Base-by-base conservation (phyloP, 2,797 vertebrate genomes). In the Lepus oiostolus region DNA sequence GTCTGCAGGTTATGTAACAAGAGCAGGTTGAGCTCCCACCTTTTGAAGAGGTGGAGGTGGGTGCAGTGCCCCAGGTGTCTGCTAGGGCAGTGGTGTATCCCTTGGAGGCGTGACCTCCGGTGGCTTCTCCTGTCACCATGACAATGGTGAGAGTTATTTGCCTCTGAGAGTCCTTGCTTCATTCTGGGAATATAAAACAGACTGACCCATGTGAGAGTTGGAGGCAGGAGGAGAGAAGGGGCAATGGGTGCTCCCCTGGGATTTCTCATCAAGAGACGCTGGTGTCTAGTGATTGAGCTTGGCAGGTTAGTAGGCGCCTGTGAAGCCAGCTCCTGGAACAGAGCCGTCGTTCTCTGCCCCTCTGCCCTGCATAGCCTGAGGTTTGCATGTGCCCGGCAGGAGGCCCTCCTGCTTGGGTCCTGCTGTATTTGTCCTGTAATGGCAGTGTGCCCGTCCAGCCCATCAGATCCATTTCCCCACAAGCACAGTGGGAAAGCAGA, bases 131-230 rank as follows among this genome's bases (percentile, higher is more conserved):
- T 52, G 52, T 30, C 47, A 52, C 50, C 21, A 11, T 68, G 82
- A 50, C 68, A 32, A n/a, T 47, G 24, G 52, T 71, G 54, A 77
- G 30, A 75, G 24, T 63, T 65, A 79, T 12, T 28, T 63, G 47
- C 68, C 35, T 77, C 26, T 21, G 62, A 81, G 50, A 50, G n/a
- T 60, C n/a, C 76, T 60, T 14, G 9, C 24, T 95, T 81, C 84
- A 62, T 88, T 72, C 22, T 65, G 70, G 79, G 81, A 84, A 84
- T 85, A 89, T 93, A 35, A 72, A 85, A 42, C 47, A 68, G 80
- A 86, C 22, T 24, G 47, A 72, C 35, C 19, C 24, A 5, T 24
- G n/a, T 70, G 42, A 54, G 58, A 80, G 17, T 26, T 22, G 38
- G 65, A 87, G 47, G 38, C 14, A 50, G 32, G 52, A 4, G 1